Evolutionary conservation across 1,140 invertebrate species (phyloP).

Genomic region (Bombus sylvicola): DNA sequence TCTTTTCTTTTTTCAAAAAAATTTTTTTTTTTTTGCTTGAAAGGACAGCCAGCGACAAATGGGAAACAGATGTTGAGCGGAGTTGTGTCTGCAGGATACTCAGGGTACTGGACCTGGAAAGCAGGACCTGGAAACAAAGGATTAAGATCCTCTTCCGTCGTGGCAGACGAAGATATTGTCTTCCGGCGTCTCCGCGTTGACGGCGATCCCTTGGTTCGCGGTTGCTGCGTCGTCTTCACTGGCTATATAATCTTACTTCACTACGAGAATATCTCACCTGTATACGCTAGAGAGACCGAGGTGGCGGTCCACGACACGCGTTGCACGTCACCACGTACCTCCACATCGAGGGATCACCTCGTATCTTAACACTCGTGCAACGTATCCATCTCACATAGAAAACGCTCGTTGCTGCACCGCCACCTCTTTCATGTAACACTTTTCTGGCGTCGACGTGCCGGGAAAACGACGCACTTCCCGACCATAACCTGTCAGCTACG

Average conservation of each 20-base stretch:
- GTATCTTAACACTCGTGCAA: background rate
- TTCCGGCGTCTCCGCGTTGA: constrained; percentile 54
- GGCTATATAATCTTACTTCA: constrained; percentile 55
- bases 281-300: constrained; percentile 58
- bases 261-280: constrained; percentile 61
- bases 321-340: background rate
- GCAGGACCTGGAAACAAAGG: constrained; percentile 83
- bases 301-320: constrained; percentile 45
- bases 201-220: constrained; percentile 36
- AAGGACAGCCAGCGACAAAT: constrained; percentile 80
- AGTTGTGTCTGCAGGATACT: constrained; percentile 82
- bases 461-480: background rate
- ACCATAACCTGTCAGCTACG: background rate
- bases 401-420: constrained; percentile 27
- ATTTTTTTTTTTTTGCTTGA: constrained; percentile 63
- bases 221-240: constrained; percentile 52
- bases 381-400: background rate
- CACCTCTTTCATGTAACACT: constrained; percentile 49
- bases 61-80: constrained; percentile 79
- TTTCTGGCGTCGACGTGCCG: constrained; percentile 26
- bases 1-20: background rate
- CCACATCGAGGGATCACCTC: background rate
- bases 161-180: constrained; percentile 38
- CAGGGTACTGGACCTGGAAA: constrained; percentile 81
- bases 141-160: constrained; percentile 76